Evolutionary conservation across 2,888 invertebrate genomes (phyloP).

Genomic region (Therioaphis trifolii): DNA sequence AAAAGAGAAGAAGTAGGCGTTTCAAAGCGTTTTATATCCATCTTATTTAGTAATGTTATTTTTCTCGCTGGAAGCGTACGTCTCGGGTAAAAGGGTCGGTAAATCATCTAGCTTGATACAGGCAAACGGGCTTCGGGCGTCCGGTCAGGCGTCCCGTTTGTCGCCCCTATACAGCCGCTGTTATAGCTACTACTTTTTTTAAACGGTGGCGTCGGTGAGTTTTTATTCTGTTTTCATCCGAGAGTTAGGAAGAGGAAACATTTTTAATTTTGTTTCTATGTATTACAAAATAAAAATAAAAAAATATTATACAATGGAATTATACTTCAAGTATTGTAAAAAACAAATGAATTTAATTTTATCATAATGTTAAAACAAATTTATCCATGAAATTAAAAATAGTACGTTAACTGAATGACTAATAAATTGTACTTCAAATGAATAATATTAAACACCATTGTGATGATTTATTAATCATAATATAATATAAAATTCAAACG

Average conservation of each 20-base stretch:
- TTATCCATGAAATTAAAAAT: conserved; percentile 8
- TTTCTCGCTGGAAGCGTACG: conserved; percentile 59
- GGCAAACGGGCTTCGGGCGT: conserved; percentile 52
- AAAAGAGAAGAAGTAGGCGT: conserved; percentile 43
- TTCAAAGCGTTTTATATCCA: conserved; percentile 54
- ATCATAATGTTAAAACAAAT: conserved; percentile 28
- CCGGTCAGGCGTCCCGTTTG: conserved; percentile 57
- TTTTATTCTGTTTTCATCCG: conserved; percentile 40
- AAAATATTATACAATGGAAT: conserved; percentile 24
- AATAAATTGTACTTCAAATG: background rate
- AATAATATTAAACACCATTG: conserved; percentile 1
- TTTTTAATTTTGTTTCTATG: conserved; percentile 51
- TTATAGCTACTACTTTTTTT: conserved; percentile 36
- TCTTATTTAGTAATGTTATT: conserved; percentile 62
- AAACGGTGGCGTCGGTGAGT: conserved; percentile 23
- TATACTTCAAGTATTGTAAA: conserved; percentile 20
- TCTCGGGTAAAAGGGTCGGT: conserved; percentile 57
- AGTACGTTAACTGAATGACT: background rate
- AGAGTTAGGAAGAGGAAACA: background rate
- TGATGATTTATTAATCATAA: conserved; percentile 9
- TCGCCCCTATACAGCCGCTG: conserved; percentile 42
- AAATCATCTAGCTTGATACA: conserved; percentile 57
- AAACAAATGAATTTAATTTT: conserved; percentile 24
- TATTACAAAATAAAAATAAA: conserved; percentile 19
- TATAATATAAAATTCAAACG: background rate